These are phyloP conservation scores for Teleogryllus occipitalis DNA, from an alignment of 1,140 invertebrate genomes.

Conservation along the genomic window DNA sequence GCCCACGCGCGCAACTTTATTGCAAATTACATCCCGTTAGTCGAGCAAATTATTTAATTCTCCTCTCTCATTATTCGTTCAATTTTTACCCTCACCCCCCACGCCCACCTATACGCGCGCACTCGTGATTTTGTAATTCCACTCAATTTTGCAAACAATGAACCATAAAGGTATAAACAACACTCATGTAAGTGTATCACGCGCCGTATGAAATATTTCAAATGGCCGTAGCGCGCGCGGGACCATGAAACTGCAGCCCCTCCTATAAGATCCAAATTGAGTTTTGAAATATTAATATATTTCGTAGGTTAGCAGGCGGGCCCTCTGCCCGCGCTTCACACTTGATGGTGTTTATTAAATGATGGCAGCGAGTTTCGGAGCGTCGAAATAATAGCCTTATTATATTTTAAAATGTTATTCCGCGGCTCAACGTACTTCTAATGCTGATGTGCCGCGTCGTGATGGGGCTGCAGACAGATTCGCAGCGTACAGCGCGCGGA, in stretches of 20 bases:
- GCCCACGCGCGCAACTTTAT: not conserved
- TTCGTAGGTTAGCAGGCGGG: not conserved
- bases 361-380: not conserved
- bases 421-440: not conserved
- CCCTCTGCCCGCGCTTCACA: not conserved
- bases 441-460: not conserved
- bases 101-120: not conserved
- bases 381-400: slow-evolving; percentile 4
- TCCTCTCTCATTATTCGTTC: slow-evolving; percentile 4
- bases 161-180: slow-evolving; percentile 5
- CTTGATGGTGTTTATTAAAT: slow-evolving; percentile 5
- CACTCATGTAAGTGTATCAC: slow-evolving; percentile 4
- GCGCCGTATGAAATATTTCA: not conserved
- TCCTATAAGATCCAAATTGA: slow-evolving; percentile 5
- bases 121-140: not conserved
- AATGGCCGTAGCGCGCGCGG: not conserved
- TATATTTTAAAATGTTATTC: slow-evolving; percentile 6
- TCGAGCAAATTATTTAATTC: slow-evolving; percentile 1
- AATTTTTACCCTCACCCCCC: not conserved
- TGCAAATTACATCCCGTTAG: slow-evolving; percentile 4
- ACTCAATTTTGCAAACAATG: slow-evolving; percentile 5
- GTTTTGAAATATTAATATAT: slow-evolving; percentile 6
- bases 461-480: not conserved
- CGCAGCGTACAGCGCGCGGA: not conserved
- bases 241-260: not conserved